Evolutionary conservation across 2,797 vertebrate genomes (phyloP).

Genomic region (Valencia hispanica): DNA sequence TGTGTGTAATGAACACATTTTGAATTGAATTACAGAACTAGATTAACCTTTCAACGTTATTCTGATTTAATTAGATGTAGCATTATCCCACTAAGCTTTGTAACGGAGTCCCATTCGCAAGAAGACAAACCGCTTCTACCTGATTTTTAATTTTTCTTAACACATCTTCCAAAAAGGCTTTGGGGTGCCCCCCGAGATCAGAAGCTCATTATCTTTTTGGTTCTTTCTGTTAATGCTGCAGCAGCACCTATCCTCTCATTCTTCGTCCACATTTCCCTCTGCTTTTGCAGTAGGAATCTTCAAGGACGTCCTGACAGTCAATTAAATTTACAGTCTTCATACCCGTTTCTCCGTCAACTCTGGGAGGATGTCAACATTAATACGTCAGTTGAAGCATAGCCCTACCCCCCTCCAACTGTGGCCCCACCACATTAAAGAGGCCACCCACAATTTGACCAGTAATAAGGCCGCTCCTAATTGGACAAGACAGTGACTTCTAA

Average conservation of each 20-base stretch:
- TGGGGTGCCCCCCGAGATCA: constrained; percentile 61
- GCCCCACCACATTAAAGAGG: constrained; percentile 52
- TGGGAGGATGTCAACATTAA: constrained; percentile 72
- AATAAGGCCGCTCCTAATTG: constrained; percentile 74
- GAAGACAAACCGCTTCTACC: neutral
- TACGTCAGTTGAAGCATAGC: constrained; percentile 67
- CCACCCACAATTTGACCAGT: constrained; percentile 71
- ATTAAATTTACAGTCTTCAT: constrained; percentile 61
- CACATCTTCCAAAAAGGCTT: constrained; percentile 49
- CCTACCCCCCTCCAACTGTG: constrained; percentile 6
- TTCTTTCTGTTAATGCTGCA: constrained; percentile 43
- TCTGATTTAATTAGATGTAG: constrained; percentile 3
- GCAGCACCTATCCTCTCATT: constrained; percentile 25
- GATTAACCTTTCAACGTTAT: constrained; percentile 1
- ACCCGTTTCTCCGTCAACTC: constrained; percentile 34
- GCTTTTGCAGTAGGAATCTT: constrained; percentile 38
- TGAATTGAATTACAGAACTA: constrained; percentile 3
- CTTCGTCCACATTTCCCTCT: constrained; percentile 2
- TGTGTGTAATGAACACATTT: neutral
- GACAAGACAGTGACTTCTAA: constrained; percentile 80
- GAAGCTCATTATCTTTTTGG: constrained; percentile 50
- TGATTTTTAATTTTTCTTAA: neutral
- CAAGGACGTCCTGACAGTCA: constrained; percentile 71
- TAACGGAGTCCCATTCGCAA: constrained; percentile 20
- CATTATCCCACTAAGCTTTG: neutral